Evolutionary conservation across 2,797 vertebrate species (phyloP), one percentile per base, ranked within the genome.

Genomic region (Manis javanica): DNA sequence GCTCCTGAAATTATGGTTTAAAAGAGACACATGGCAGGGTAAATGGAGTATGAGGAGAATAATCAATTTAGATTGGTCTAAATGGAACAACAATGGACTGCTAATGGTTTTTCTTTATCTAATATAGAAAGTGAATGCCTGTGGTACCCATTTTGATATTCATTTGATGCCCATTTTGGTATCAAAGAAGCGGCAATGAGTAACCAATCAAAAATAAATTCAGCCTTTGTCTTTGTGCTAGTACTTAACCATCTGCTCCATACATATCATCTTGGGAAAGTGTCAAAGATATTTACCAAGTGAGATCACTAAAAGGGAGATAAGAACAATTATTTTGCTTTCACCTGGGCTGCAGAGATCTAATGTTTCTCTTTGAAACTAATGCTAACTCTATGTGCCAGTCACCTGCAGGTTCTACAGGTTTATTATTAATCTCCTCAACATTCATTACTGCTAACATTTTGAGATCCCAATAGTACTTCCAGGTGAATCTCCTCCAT

Each of bases 1-100:
- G 96, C 82, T 95, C 97, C 95, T 98, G 82, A 97, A 97, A 93
- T 91, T 92, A 94, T 49, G 71, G 91, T 79, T 97, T 94, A 87
- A 92, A 64, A 95, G 90, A 91, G 97, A 97, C 92, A 96, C 74
- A 39, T 91, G 61, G 97, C 57, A 18, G 63, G 92, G 96, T 90
- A 98, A 98, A 97, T 95, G 97, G 97, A 87, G 96, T 95, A 96
- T 96, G 83, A 97, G 87, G 72, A 97, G 78, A 87, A 97, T 97
- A 97, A 98, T 98, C 98, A 97, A 94, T 98, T 98, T 97, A 97
- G 92, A 97, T 96, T 92, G 97, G 91, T 72, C 97, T 98, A 98
- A 98, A 98, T 98, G 97, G 97, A 98, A 97, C 74, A 98, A 98
- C 97, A 97, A 98, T 98, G 96, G 95, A 98, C 98, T 97, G 95